Conservation (phyloP, 2,888 invertebrate species). For the Allygus modestus region DNA sequence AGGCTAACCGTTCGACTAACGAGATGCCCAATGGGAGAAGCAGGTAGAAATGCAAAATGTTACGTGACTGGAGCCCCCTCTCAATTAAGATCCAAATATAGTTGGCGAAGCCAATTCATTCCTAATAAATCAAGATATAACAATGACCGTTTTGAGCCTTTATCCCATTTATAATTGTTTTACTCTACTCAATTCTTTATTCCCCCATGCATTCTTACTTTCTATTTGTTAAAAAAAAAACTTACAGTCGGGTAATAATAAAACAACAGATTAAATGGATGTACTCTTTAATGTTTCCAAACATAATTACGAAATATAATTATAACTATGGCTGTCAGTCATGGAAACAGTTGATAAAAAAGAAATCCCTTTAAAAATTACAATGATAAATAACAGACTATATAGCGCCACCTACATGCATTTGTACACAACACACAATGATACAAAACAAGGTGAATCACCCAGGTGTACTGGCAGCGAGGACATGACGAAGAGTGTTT, state of each 20-base stretch:
- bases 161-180: too few relatives aligned
- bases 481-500: background rate
- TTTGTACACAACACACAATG: conserved; percentile 59
- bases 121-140: too few relatives aligned
- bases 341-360: conserved; percentile 66
- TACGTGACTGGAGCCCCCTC: too few relatives aligned
- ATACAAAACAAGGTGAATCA: conserved; percentile 20
- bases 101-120: too few relatives aligned
- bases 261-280: conserved; percentile 50
- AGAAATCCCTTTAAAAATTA: conserved; percentile 62
- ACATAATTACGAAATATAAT: conserved; percentile 69
- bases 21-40: too few relatives aligned
- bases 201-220: too few relatives aligned
- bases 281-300: conserved; percentile 67
- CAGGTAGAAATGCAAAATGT: too few relatives aligned
- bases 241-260: background rate
- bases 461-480: background rate
- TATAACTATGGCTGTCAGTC: conserved; percentile 70
- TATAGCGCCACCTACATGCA: conserved; percentile 62
- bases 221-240: too few relatives aligned
- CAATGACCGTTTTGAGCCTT: too few relatives aligned
- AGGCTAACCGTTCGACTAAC: too few relatives aligned
- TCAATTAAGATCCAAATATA: too few relatives aligned
- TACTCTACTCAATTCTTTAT: too few relatives aligned
- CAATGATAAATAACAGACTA: conserved; percentile 63